A percentile compares a stretch with the other conserved stretches of the same genome.
Evolutionary conservation across 2,113 vertebrate genomes (phyloP).

Genomic region (Taxidea taxus): DNA sequence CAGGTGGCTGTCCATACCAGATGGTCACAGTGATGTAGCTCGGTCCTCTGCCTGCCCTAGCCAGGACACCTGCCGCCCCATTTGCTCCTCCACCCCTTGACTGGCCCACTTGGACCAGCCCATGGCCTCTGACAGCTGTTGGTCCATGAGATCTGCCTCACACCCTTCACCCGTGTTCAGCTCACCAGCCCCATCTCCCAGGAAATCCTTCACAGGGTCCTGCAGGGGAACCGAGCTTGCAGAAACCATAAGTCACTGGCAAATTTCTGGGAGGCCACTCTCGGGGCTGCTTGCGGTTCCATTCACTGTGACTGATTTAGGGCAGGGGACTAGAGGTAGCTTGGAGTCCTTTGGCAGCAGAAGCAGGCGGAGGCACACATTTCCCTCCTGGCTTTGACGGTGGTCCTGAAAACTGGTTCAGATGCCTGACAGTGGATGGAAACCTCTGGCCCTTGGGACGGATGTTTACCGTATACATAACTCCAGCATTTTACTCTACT

Average conservation of each 20-base stretch:
- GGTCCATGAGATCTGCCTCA: not conserved
- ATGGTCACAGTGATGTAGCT: not conserved
- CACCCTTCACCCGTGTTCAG: not conserved
- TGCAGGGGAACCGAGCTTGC: not conserved
- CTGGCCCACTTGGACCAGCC: not conserved
- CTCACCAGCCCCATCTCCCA: not conserved
- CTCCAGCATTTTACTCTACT: not conserved
- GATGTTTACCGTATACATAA: accelerated
- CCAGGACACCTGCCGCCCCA: not conserved
- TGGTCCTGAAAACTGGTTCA: not conserved
- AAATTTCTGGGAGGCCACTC: not conserved
- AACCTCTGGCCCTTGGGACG: not conserved
- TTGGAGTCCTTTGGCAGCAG: not conserved
- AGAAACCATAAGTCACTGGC: not conserved
- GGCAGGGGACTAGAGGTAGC: not conserved
- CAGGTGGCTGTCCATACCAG: not conserved
- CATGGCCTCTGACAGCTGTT: not conserved
- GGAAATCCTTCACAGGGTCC: not conserved
- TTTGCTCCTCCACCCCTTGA: accelerated
- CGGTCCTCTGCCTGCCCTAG: not conserved
- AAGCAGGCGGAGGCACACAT: not conserved
- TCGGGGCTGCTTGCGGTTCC: not conserved
- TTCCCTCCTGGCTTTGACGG: not conserved
- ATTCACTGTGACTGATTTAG: not conserved
- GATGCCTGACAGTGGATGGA: not conserved